Percentiles rank a stretch among this genome's conserved stretches.
phyloP scores from a whole-genome alignment of 2,888 invertebrate genomes.

The Amiota mariae region DNA sequence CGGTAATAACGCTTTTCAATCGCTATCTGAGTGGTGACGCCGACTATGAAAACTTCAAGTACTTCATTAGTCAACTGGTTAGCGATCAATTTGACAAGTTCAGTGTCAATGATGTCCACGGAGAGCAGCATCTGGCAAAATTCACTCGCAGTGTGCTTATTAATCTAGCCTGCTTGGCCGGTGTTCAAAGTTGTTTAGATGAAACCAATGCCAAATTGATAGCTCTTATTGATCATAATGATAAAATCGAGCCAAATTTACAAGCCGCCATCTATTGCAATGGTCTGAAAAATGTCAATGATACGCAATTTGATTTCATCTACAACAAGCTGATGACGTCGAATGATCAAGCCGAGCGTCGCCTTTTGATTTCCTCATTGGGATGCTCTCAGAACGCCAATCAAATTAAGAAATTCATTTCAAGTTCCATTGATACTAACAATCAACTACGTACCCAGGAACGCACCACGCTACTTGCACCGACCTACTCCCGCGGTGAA shows the following conservation, averaged over 20 bases:
- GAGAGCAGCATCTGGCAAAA: slow-evolving; percentile 66
- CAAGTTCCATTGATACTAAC: slow-evolving; percentile 57
- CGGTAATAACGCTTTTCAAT: slow-evolving; percentile 56
- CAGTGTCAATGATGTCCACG: slow-evolving; percentile 60
- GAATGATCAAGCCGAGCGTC: slow-evolving; percentile 77
- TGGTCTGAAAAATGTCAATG: slow-evolving; percentile 69
- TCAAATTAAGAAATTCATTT: slow-evolving; percentile 75
- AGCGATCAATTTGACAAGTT: slow-evolving; percentile 62
- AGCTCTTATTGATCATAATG: slow-evolving; percentile 49
- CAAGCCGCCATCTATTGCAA: slow-evolving; percentile 71
- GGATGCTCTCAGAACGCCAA: slow-evolving; percentile 78
- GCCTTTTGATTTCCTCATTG: slow-evolving; percentile 77
- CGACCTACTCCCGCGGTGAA: slow-evolving; percentile 64
- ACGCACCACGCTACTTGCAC: slow-evolving; percentile 58
- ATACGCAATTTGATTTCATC: slow-evolving; percentile 78
- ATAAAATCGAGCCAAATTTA: slow-evolving; percentile 66
- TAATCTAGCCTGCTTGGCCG: slow-evolving; percentile 68
- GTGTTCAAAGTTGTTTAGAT: slow-evolving; percentile 59
- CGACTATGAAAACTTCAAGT: slow-evolving; percentile 55
- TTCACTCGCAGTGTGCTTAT: slow-evolving; percentile 64
- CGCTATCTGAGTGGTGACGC: slow-evolving; percentile 62
- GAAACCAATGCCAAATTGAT: slow-evolving; percentile 64
- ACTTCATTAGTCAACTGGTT: slow-evolving; percentile 59
- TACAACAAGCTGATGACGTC: slow-evolving; percentile 76
- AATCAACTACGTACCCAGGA: slow-evolving; percentile 62